Conservation (phyloP, 2,113 vertebrate species). For the Craseonycteris thonglongyai region DNA sequence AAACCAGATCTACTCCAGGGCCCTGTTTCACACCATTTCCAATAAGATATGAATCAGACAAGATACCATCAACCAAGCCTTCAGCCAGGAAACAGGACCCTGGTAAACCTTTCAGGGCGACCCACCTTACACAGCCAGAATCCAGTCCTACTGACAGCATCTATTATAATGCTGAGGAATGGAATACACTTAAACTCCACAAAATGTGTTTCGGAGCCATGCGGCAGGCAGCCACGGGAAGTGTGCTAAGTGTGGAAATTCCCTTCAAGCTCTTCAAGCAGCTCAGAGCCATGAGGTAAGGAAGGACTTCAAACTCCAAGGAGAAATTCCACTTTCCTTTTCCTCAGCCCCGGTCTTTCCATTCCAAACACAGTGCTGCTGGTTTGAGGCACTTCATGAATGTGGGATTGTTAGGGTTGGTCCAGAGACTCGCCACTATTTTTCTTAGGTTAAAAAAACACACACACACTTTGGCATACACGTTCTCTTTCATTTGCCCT, state of each 20-base stretch:
- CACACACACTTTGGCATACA: neutral
- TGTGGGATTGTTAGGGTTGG: conserved; percentile 26
- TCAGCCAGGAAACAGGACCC: conserved; percentile 34
- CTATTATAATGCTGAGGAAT: neutral
- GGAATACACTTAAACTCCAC: neutral
- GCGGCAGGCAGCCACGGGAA: neutral
- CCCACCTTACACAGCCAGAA: neutral
- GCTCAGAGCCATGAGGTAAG: conserved; percentile 29
- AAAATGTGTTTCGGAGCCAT: neutral
- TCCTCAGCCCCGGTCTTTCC: neutral
- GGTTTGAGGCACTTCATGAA: conserved; percentile 35
- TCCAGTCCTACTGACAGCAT: neutral
- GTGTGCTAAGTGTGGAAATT: conserved; percentile 40
- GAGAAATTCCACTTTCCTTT: conserved; percentile 46
- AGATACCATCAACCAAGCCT: conserved; percentile 52
- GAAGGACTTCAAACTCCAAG: conserved; percentile 26
- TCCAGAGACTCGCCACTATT: conserved; percentile 10
- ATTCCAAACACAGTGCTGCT: conserved; percentile 35
- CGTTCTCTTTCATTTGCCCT: conserved; percentile 44
- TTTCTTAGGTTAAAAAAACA: conserved; percentile 46
- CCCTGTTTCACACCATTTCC: conserved; percentile 56
- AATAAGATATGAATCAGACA: conserved; percentile 60
- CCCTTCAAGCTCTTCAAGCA: conserved; percentile 37
- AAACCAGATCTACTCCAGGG: conserved; percentile 40
- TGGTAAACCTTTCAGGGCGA: neutral